Evolutionary conservation across 2,888 invertebrate species (phyloP), one percentile per base, ranked within the genome.

Genomic region (Ceramica pisi): DNA sequence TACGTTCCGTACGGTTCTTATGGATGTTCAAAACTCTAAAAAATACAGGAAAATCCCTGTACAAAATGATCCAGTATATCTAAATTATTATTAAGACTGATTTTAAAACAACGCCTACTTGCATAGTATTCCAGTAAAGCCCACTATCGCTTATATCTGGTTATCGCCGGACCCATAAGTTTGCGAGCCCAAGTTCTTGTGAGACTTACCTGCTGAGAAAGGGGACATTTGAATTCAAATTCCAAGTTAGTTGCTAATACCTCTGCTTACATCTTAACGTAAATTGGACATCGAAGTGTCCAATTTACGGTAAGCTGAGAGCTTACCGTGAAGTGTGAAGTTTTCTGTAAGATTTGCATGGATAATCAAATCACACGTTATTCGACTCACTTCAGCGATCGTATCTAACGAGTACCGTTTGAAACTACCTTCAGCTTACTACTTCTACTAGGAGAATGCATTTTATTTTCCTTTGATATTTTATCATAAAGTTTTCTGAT

Each of bases 181-280:
- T 80, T 51, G 12, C n/a, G 21, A 9, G 38, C 46, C 9, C 21
- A 65, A 80, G 63, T 73, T 80, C 38, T 60, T n/a, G 53, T 38
- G 51, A 62, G 26, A 51, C n/a, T 62, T 66, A 50, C 23, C 59
- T 21, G 21, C 21, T 38, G 55, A 64, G 62, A 55, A 64, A 55
- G 2, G 21, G 8, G 44, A 76, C 44, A 74, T 80, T 73, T 46
- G 55, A 74, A 80, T 80, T 74, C 46, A 74, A 67, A 67, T 62
- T 65, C 21, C 23, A 44, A 74, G 51, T 80, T 62, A 65, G 62
- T 79, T 50, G 23, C 64, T 65, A 66, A 72, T 66, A 78, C 48
- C 65, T 62, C n/a, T 41, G 65, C 65, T 57, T 53, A 66, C 51
- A 57, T 59, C 51, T 59, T 26, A 26, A 60, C 12, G 46, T 72